Evolutionary conservation across 1,140 invertebrate genomes (phyloP).

Genomic region (Diachasmimorpha longicaudata): DNA sequence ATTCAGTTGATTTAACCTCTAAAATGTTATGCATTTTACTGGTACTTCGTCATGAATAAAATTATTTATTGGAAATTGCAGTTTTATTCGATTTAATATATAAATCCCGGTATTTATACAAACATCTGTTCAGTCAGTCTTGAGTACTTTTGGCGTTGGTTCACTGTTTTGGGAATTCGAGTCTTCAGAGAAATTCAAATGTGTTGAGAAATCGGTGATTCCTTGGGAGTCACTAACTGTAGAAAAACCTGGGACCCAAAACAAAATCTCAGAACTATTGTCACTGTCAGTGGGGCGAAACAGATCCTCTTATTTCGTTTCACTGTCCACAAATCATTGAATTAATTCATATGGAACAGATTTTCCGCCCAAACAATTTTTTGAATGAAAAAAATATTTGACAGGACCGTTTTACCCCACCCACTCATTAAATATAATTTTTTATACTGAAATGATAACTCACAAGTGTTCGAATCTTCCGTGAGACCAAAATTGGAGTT

Average conservation of each 20-base stretch:
- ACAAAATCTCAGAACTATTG: no score
- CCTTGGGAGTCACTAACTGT: conserved; percentile 89
- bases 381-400: no score
- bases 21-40: no score
- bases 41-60: background rate
- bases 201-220: conserved; percentile 81
- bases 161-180: conserved; percentile 88
- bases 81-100: background rate
- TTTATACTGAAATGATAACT: conserved; percentile 54
- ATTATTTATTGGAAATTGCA: background rate
- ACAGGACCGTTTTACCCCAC: no score
- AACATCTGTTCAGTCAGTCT: conserved; percentile 65
- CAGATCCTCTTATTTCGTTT: no score
- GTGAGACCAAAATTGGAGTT: conserved; percentile 83
- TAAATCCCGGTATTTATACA: background rate
- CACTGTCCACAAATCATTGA: no score
- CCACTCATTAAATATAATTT: no score
- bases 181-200: conserved; percentile 86
- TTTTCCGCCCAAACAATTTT: no score
- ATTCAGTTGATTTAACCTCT: background rate
- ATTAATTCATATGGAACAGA: no score
- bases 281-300: no score
- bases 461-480: conserved; percentile 89
- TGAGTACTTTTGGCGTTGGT: conserved; percentile 77
- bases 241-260: conserved; percentile 75